These are phyloP conservation scores for Zosterops japonicus DNA, from an alignment of 2,113 vertebrate species.

Conservation along the genomic window DNA sequence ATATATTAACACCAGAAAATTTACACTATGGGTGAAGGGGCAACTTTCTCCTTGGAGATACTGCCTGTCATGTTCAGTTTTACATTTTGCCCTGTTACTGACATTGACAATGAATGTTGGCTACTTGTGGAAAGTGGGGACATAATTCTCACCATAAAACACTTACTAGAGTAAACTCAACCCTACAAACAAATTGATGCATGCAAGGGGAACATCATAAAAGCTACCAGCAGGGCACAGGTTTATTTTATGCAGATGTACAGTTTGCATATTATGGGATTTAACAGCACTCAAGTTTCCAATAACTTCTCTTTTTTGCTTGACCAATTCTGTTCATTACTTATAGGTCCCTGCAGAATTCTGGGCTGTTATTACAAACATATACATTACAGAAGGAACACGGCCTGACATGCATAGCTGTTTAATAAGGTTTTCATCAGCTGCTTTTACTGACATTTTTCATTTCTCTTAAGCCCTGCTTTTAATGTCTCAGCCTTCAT, in stretches of 20 bases:
- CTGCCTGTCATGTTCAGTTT: neutral
- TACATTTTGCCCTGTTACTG: neutral
- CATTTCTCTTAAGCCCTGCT: neutral
- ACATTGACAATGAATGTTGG: neutral
- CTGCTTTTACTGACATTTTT: constrained; percentile 17
- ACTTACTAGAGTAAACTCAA: neutral
- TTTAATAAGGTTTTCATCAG: constrained; percentile 48
- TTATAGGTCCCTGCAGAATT: constrained; percentile 27
- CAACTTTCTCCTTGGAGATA: neutral
- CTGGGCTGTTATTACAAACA: constrained; percentile 31
- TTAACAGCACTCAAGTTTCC: constrained; percentile 47
- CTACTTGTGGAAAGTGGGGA: neutral
- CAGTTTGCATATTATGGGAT: neutral
- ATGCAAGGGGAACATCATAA: neutral
- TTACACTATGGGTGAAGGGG: neutral
- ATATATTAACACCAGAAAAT: neutral
- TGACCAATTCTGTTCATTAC: constrained; percentile 45
- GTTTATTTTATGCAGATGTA: constrained; percentile 47
- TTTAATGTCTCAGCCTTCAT: neutral
- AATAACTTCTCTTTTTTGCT: constrained; percentile 31
- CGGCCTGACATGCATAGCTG: neutral
- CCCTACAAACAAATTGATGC: neutral
- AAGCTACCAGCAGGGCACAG: constrained; percentile 2
- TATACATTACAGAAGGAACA: constrained; percentile 30
- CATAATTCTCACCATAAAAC: neutral